Conservation (phyloP, 2,113 vertebrate genomes). For the Elephas maximus region DNA sequence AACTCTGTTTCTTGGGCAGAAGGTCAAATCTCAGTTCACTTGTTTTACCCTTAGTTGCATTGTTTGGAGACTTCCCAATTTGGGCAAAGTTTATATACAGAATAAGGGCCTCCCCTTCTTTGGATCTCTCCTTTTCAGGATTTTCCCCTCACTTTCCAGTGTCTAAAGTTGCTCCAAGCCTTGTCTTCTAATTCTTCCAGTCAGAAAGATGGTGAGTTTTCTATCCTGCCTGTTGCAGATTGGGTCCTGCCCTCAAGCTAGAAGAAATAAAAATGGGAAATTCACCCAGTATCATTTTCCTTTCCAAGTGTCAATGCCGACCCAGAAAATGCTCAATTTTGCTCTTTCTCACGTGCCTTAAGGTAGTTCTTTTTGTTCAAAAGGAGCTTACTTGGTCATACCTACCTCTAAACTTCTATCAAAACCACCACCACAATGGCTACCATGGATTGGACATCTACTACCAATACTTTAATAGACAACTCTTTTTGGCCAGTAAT, state of each 20-base stretch:
- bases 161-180: neutral
- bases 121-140: neutral
- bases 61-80: neutral
- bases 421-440: neutral
- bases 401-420: neutral
- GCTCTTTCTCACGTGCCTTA: neutral
- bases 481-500: neutral
- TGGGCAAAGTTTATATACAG: neutral
- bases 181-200: neutral
- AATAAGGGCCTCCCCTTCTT: neutral
- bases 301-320: neutral
- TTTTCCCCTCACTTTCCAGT: neutral
- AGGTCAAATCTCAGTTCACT: neutral
- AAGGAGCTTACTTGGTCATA: neutral
- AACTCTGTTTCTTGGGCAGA: neutral
- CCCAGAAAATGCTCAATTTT: neutral
- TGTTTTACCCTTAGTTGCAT: neutral
- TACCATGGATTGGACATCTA: neutral
- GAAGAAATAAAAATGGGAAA: neutral
- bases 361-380: neutral
- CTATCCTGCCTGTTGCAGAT: neutral
- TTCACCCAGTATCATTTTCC: neutral
- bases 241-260: neutral
- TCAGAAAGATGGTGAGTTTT: neutral
- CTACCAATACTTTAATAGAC: neutral